Percentiles rank a stretch among this genome's conserved stretches.
These are phyloP conservation scores for Chaetops frenatus DNA, from an alignment of 2,113 vertebrate species.

Conservation along the genomic window DNA sequence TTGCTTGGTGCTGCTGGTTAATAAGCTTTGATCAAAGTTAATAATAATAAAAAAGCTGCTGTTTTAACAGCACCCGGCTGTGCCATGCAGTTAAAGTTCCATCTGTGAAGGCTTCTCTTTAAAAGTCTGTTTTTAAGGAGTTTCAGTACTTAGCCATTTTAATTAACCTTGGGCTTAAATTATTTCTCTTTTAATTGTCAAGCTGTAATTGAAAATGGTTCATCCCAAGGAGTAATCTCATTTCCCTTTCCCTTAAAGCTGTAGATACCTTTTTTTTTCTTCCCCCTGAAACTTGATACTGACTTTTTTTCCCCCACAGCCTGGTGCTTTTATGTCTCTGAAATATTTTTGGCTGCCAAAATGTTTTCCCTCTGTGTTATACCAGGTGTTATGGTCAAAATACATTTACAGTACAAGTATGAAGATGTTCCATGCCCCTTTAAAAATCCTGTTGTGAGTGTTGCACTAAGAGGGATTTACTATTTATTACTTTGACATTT, in stretches of 20 bases:
- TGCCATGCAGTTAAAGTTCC: background rate
- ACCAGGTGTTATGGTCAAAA: background rate
- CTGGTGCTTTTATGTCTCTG: background rate
- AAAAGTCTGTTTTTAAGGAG: background rate
- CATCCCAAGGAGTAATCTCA: background rate
- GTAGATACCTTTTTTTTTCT: background rate
- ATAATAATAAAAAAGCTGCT: background rate
- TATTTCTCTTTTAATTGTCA: background rate
- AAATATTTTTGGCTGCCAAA: background rate
- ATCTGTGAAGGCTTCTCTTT: background rate
- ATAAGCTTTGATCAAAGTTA: slow-evolving; percentile 37
- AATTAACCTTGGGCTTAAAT: background rate
- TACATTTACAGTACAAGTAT: background rate
- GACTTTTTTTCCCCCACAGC: background rate
- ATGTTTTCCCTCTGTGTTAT: background rate
- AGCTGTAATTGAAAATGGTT: background rate
- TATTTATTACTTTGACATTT: background rate
- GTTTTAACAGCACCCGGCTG: background rate
- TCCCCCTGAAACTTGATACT: background rate
- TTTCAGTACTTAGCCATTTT: background rate
- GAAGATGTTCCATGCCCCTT: background rate
- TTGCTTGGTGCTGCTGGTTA: slow-evolving; percentile 4
- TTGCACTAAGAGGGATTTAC: background rate
- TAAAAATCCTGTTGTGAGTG: background rate
- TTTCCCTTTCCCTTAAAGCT: background rate